phyloP scores from a whole-genome alignment of 2,113 vertebrate genomes.

The Pachyramphus minor region DNA sequence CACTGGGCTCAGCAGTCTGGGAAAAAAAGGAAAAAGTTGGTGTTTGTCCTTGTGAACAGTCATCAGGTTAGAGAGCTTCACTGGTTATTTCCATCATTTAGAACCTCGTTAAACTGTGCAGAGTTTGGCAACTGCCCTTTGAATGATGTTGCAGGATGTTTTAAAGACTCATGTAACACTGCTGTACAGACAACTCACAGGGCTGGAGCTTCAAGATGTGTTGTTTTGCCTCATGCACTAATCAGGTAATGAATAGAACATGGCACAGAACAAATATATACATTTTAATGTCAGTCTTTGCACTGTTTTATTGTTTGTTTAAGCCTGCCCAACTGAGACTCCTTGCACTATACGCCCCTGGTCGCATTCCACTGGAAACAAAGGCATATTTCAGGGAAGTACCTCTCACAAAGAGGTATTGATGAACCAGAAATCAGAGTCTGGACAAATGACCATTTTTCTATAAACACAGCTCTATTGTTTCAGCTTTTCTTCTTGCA shows the following conservation, averaged over 20 bases:
- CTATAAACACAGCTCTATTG: conserved; percentile 76
- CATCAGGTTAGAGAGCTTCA: neutral
- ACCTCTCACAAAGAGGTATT: conserved; percentile 80
- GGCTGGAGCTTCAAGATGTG: neutral
- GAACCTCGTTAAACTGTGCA: neutral
- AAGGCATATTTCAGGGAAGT: conserved; percentile 73
- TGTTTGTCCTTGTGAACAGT: neutral
- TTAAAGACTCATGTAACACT: neutral
- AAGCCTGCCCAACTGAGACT: conserved; percentile 53
- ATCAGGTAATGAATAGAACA: conserved; percentile 65
- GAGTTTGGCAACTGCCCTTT: neutral
- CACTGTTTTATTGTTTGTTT: conserved; percentile 67
- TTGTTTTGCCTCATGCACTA: neutral
- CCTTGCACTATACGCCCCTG: conserved; percentile 72
- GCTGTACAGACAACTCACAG: neutral
- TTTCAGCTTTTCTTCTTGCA: conserved; percentile 65
- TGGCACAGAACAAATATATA: conserved; percentile 44
- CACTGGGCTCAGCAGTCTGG: neutral
- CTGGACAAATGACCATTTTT: conserved; percentile 75
- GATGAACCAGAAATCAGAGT: conserved; percentile 72
- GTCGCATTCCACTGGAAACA: conserved; percentile 73
- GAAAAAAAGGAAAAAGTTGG: neutral
- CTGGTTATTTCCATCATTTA: neutral
- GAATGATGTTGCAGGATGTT: neutral
- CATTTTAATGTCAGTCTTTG: conserved; percentile 62